phyloP scores from a whole-genome alignment of 2,113 vertebrate genomes.

The Elephantulus edwardii region DNA sequence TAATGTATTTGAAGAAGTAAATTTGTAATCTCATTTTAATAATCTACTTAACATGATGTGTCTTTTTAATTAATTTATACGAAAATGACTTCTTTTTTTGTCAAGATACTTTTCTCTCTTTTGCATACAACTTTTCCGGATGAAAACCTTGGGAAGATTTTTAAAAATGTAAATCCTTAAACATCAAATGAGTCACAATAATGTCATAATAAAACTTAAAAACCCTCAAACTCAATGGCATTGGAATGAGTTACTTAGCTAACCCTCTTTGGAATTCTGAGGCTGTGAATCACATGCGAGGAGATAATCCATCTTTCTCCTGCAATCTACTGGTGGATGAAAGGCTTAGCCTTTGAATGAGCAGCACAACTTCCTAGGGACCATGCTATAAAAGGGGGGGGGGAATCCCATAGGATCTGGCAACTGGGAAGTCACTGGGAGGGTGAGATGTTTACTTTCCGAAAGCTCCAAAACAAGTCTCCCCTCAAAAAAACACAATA shows the following conservation, averaged over 20 bases:
- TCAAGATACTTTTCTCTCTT: neutral
- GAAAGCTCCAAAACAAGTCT: neutral
- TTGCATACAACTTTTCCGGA: neutral
- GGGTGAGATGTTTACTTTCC: neutral
- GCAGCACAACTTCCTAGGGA: too few species aligned
- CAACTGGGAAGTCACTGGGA: neutral
- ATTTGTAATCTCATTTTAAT: neutral
- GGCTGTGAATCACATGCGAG: too few species aligned
- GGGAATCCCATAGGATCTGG: too few species aligned
- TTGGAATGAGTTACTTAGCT: too few species aligned
- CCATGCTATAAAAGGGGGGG: too few species aligned
- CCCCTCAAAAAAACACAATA: neutral
- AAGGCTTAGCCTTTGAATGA: too few species aligned
- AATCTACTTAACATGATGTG: neutral
- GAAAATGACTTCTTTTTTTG: neutral
- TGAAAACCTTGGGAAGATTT: neutral
- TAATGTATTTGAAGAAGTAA: neutral
- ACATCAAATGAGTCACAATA: neutral
- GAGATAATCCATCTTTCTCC: too few species aligned
- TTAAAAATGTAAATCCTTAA: neutral
- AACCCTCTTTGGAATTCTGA: too few species aligned
- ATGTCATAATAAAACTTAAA: neutral
- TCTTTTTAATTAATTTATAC: constrained; percentile 9
- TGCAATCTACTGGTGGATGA: too few species aligned
- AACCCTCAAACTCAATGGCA: too few species aligned